Evolutionary conservation across 2,888 invertebrate species (phyloP), one percentile per base, ranked within the genome.

Genomic region (Thyatira batis): DNA sequence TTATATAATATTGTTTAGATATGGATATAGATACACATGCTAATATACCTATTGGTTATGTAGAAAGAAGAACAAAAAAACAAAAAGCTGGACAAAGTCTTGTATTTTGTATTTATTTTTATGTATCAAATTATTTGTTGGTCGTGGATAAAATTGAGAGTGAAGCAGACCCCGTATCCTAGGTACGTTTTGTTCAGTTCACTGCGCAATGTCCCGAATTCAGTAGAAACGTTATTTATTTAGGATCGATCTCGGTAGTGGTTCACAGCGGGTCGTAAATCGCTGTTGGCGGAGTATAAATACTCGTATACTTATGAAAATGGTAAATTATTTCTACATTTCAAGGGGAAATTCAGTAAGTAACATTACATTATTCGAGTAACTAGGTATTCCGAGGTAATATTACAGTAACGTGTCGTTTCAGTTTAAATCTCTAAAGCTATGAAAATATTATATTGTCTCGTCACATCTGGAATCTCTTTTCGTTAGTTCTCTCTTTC

Each of bases 181-280:
- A 61, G 63, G 53, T 68, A 64, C 33, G 53, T 63, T 64, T 65
- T 53, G 59, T 62, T 57, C 63, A 58, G 69, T 73, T 67, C 65
- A 67, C 53, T 69, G 65, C 63, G 61, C 58, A 54, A 56, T 54
- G 54, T 57, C 57, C 58, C 27, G 54, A 53, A 55, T 62, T 67
- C 63, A 55, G 52, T 61, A 63, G 64, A 58, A 67, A 65, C 65
- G 57, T 70, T 78, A 74, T 77, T 80, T 80, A 77, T 79, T 78
- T 74, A 78, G 76, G 73, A 69, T 65, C 68, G 55, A 51, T 59
- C 57, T 30, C 57, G 45, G 53, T 60, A 61, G 45, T 52, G 51
- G 50, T 55, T 60, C 57, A 61, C 63, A 65, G 71, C 67, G 63
- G 60, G 39, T 51, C 53, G 51, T 27, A 11, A 48, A 60, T 50